These are phyloP conservation scores for Subanguina moxae DNA, from an alignment of 1,140 invertebrate species.

Conservation along the genomic window DNA sequence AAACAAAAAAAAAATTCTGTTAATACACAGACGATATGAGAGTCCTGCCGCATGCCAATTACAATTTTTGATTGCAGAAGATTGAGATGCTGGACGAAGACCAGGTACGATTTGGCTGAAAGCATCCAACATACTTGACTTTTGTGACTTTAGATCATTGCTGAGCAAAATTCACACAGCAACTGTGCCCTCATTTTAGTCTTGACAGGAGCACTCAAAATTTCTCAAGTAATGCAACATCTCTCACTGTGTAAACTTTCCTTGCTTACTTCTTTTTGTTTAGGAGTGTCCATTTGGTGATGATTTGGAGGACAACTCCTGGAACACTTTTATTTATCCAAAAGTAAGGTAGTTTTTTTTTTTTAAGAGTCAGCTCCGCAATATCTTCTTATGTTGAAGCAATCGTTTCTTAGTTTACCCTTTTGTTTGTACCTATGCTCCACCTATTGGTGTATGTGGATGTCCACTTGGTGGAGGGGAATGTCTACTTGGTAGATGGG, in stretches of 20 bases:
- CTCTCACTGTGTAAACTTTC: neutral
- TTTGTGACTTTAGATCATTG: constrained; percentile 22
- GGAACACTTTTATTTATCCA: constrained; percentile 49
- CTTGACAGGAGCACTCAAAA: constrained; percentile 40
- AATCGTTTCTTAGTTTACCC: too few relatives aligned
- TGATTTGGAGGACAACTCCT: constrained; percentile 47
- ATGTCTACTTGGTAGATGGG: too few relatives aligned
- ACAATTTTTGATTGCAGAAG: too few relatives aligned
- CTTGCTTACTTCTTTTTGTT: constrained; percentile 13
- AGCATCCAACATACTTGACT: neutral
- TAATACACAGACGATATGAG: too few relatives aligned
- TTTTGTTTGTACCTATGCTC: too few relatives aligned
- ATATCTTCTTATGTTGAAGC: too few relatives aligned
- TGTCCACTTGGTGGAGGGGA: too few relatives aligned
- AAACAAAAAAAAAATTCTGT: too few relatives aligned
- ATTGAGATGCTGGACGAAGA: constrained; percentile 49
- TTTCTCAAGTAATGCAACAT: constrained; percentile 40
- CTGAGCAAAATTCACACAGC: constrained; percentile 54
- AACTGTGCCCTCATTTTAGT: constrained; percentile 43
- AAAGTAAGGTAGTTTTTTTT: constrained; percentile 38
- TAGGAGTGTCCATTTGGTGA: constrained; percentile 43
- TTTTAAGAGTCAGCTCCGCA: too few relatives aligned
- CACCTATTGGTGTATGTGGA: too few relatives aligned
- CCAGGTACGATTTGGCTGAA: constrained; percentile 8
- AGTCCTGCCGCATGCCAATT: too few relatives aligned